phyloP scores from a whole-genome alignment of 1,140 invertebrate species.

The Apis mellifera region Amel_HAv3.1 CM009939.2:4076501-4077000 shows the following conservation, averaged over 20 bases:
- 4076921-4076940: constrained; percentile 50
- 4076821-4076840: too few relatives aligned
- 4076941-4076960: constrained; percentile 39
- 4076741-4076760: neutral
- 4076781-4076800: too few relatives aligned
- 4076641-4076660: neutral
- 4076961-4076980: constrained; percentile 46
- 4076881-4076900: neutral
- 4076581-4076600: neutral
- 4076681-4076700: neutral
- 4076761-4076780: neutral
- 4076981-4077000: constrained; percentile 48
- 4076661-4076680: neutral
- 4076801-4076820: too few relatives aligned
- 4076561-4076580: neutral
- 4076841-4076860: neutral
- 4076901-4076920: neutral
- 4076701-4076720: neutral
- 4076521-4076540: constrained; percentile 1
- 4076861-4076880: neutral
- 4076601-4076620: neutral
- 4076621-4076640: neutral
- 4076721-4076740: neutral
- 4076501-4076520: constrained; percentile 20
- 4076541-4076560: neutral